Base-by-base conservation (phyloP, 2,888 invertebrate genomes). In the Podotricha telesiphe region DNA sequence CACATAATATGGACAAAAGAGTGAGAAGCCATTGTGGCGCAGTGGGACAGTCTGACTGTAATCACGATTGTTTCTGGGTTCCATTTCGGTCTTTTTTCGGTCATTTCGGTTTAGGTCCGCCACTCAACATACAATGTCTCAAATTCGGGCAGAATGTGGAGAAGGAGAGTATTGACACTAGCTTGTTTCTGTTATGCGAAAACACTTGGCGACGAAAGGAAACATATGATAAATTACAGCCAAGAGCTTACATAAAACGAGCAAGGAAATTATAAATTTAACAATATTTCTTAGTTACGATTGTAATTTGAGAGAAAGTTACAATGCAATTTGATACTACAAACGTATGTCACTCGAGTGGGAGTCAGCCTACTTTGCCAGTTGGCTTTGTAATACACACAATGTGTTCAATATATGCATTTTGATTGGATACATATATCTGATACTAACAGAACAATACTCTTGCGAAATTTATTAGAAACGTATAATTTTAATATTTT, bases 301-400 rank as follows among this genome's bases (percentile, higher is more conserved):
- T 50, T 53, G 64, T 64, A 61, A 62, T 72, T 62, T 53, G 40
- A 65, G 67, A 64, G 70, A 70, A 72, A 72, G 65, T 65, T 51
- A 70, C 67, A 61, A 65, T 70, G 53, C 37, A 40, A 65, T 72
- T 67, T 65, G 55, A 67, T 69, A 65, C 85, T 85, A 79, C 79
- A 79, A 79, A 77, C 75, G 81, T 86, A 83, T 86, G 85, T 84
- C 67, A 65, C 28, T 69, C 40, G 70, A 67, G 72, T 72, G 72
- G 72, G 72, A 62, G 72, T 62, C 62, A 65, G 67, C 72, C 72
- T 40, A 66, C 70, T 65, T 65, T 19, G 62, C 53, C 65, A 42
- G 28, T 51, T 45, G 47, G 62, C 68, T 63, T 71, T 69, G 55
- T 63, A 59, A 67, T 65, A 63, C 65, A 58, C 65, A 63, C 67